Evolutionary conservation across 2,888 invertebrate species (phyloP), one percentile per base, ranked within the genome.

Genomic region (Erynnis tages): DNA sequence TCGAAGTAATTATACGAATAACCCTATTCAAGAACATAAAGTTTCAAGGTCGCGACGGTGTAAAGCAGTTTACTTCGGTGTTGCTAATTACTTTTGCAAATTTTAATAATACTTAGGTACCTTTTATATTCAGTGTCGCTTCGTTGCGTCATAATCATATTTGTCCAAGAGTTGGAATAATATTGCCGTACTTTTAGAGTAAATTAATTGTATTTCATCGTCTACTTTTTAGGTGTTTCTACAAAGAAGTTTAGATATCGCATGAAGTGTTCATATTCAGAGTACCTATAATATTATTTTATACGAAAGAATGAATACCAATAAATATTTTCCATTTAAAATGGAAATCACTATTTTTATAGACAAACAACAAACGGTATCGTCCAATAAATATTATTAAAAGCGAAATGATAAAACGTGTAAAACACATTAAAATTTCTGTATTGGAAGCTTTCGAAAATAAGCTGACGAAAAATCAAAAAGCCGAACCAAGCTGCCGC

Each of bases 31-130:
- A 45, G 34, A 25, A 25, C n/a, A 32, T 32, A 45, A 43, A 34
- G 34, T 45, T 45, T 16, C 34, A 35, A 45, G 25, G 30, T 32
- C 13, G 3, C 23, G 13, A 34, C 23, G 8, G 16, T 30, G 19
- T 37, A 41, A 34, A 45, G 34, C 34, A 34, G 25, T 45, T 45
- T 45, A 6, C 25, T 16, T 25, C 35, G 35, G 16, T 35, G 46
- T 46, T 25, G 35, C 17, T 35, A 46, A 46, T 46, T 27, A 25
- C 10, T 35, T 46, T 27, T 27, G 16, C 35, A 46, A 45, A 46
- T 27, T 38, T 46, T 35, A 17, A 46, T 35, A 27, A 35, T 13
- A 43, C 11, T 30, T 8, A 30, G 30, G 30, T 43, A 43, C 8
- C 19, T 21, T 30, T 30, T 11, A n/a, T 21, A 30, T 19, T 43